A percentile compares a stretch with the other conserved stretches of the same genome.
Conservation (phyloP, 2,888 invertebrate species). For the Coelogynopora nodosa region DNA sequence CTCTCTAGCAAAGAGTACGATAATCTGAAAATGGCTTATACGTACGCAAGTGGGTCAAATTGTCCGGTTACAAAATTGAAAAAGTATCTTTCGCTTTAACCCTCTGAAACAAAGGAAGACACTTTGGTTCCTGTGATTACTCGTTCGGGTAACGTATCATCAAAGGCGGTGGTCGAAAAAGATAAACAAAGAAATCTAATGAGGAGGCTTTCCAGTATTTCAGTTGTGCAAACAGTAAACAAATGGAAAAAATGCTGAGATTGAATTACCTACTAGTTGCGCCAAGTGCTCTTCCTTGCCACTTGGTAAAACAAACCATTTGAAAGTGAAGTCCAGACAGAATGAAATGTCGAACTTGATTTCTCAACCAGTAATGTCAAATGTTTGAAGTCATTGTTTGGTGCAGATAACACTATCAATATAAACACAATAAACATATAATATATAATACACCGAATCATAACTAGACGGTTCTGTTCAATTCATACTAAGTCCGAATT, state of each 20-base stretch:
- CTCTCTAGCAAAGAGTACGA: not conserved
- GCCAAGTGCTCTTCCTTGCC: too few relatives aligned
- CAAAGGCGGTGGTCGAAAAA: not conserved
- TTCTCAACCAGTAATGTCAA: not conserved
- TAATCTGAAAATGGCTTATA: not conserved
- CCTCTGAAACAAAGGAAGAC: not conserved
- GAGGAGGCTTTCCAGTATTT: not conserved
- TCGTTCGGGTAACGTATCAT: not conserved
- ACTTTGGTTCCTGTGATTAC: not conserved
- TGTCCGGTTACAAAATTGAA: not conserved
- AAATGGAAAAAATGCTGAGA: not conserved
- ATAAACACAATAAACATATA: not conserved
- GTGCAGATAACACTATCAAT: not conserved
- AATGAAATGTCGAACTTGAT: too few relatives aligned
- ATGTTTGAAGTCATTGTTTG: not conserved
- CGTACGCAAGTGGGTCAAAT: not conserved
- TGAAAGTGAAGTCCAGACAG: too few relatives aligned
- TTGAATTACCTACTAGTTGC: not conserved
- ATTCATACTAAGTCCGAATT: too few relatives aligned
- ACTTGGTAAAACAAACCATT: too few relatives aligned
- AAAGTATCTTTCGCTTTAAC: not conserved
- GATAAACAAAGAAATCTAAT: not conserved
- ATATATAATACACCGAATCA: not conserved
- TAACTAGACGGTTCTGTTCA: too few relatives aligned
- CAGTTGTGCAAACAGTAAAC: not conserved